These are phyloP conservation scores for Dolichotis patagonum DNA, from an alignment of 2,113 vertebrate genomes.

Conservation along the genomic window DNA sequence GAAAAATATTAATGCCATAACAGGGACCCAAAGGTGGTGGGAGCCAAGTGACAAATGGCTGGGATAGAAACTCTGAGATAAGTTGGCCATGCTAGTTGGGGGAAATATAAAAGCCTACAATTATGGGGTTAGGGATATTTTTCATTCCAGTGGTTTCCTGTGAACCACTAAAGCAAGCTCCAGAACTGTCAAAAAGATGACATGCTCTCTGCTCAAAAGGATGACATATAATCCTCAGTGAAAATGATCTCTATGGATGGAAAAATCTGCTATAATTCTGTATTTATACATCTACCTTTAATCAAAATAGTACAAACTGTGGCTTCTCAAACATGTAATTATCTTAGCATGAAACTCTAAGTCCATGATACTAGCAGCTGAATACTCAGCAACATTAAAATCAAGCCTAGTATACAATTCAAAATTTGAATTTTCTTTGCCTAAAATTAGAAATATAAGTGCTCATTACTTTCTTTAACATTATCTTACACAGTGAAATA, in stretches of 20 bases:
- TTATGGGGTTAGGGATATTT: not conserved
- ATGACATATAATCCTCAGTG: not conserved
- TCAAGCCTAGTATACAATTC: not conserved
- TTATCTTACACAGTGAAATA: not conserved
- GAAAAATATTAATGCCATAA: not conserved
- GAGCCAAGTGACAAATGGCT: not conserved
- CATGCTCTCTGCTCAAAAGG: not conserved
- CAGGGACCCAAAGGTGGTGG: not conserved
- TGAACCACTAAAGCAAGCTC: not conserved
- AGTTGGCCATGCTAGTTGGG: not conserved
- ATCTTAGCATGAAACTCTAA: not conserved
- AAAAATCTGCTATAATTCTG: not conserved
- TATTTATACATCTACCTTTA: slow-evolving; percentile 13
- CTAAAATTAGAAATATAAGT: not conserved
- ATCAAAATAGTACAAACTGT: slow-evolving; percentile 21
- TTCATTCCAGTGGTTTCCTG: not conserved
- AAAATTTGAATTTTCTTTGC: slow-evolving; percentile 7
- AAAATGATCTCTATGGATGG: not conserved
- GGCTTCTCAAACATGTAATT: slow-evolving; percentile 12
- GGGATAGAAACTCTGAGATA: not conserved
- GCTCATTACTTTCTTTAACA: not conserved
- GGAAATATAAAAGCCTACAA: not conserved
- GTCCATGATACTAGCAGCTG: not conserved
- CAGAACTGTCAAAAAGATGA: not conserved
- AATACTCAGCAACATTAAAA: not conserved